A percentile compares a stretch with the other conserved stretches of the same genome.
phyloP scores from a whole-genome alignment of 1,140 invertebrate genomes.

The Drosophila truncata region DNA sequence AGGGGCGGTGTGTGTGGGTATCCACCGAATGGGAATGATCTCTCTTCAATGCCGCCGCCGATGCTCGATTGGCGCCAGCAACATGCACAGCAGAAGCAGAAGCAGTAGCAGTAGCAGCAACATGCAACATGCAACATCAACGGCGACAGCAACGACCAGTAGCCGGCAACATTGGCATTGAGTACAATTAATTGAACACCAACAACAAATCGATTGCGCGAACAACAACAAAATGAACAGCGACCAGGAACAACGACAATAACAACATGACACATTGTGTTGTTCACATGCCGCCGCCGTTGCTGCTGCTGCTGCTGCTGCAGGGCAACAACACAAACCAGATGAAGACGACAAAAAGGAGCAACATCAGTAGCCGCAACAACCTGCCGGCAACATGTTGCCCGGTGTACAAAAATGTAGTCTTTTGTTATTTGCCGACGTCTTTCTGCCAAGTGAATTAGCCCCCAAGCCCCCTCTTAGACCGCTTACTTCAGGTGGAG shows the following conservation, averaged over 20 bases:
- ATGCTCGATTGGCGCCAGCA: conserved; percentile 61
- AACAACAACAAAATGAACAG: conserved; percentile 58
- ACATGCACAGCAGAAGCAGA: conserved; percentile 23
- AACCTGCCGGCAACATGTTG: conserved; percentile 74
- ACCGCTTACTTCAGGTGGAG: not conserved
- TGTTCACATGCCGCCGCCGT: conserved; percentile 75
- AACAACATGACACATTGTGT: conserved; percentile 77
- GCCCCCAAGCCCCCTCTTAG: not conserved
- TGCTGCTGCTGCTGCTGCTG: conserved; percentile 40
- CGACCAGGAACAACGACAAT: conserved; percentile 45
- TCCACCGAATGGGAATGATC: conserved; percentile 6
- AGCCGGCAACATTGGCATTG: conserved; percentile 63
- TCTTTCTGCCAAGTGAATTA: conserved; percentile 45
- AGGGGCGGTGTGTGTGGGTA: conserved; percentile 2
- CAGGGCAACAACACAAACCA: conserved; percentile 51
- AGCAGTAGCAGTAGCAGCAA: conserved; percentile 7
- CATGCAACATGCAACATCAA: conserved; percentile 35
- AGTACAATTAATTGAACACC: conserved; percentile 82
- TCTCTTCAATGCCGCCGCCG: conserved; percentile 56
- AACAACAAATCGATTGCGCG: conserved; percentile 83
- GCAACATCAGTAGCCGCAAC: conserved; percentile 38
- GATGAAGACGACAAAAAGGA: conserved; percentile 79
- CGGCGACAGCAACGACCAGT: conserved; percentile 37
- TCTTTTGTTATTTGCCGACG: conserved; percentile 63
- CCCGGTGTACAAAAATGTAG: conserved; percentile 66